These are phyloP conservation scores for Myiothlypis coronata DNA, from an alignment of 2,797 vertebrate species.

Conservation along the genomic window DNA sequence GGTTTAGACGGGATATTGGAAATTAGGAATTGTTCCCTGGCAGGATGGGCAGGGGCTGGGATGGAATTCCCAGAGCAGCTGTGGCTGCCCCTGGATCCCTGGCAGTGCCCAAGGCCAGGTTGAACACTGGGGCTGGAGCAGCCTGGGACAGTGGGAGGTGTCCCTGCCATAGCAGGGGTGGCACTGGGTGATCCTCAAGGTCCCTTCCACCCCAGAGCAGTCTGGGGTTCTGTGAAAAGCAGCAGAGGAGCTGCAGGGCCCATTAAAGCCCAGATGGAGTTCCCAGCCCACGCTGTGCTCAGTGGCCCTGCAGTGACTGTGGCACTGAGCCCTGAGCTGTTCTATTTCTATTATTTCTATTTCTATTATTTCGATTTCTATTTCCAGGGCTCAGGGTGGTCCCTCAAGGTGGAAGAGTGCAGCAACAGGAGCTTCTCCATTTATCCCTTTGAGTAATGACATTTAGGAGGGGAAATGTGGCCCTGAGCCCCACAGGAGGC, in stretches of 20 bases:
- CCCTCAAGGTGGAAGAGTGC: background rate
- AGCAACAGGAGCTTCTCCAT: background rate
- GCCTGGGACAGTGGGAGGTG: background rate
- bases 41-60: background rate
- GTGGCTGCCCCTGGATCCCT: background rate
- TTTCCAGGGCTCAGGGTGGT: background rate
- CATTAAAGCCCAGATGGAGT: background rate
- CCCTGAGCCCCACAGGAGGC: accelerated
- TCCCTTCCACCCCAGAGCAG: background rate
- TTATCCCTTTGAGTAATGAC: background rate
- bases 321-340: background rate
- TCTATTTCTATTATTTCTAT: background rate
- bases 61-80: background rate
- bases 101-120: background rate
- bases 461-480: background rate
- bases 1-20: background rate
- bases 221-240: background rate
- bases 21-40: background rate
- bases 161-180: background rate
- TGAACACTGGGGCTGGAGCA: background rate
- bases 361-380: background rate
- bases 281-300: background rate
- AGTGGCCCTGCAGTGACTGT: background rate
- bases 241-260: background rate
- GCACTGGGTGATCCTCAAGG: accelerated